These are phyloP conservation scores for Pristiophorus japonicus DNA, from an alignment of 2,113 vertebrate genomes.

Conservation along the genomic window DNA sequence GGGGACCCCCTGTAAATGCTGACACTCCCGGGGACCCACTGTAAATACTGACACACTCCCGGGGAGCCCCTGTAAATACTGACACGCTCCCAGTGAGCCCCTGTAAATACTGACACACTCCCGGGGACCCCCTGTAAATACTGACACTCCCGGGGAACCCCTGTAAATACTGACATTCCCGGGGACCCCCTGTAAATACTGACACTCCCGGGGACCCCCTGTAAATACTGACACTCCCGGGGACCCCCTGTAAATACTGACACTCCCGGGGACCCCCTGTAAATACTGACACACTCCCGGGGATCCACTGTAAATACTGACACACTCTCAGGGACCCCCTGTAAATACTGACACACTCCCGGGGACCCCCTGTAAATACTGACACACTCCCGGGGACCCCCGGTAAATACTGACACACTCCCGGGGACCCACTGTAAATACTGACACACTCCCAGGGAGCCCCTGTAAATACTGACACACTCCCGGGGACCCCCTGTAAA, in stretches of 20 bases:
- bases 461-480: too few species aligned
- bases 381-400: background rate
- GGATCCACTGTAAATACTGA: background rate
- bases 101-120: background rate
- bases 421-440: too few species aligned
- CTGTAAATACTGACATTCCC: too few species aligned
- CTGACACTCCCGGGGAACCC: background rate
- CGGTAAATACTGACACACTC: too few species aligned
- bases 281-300: background rate
- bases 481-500: too few species aligned
- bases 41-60: background rate
- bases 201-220: too few species aligned
- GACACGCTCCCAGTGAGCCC: background rate
- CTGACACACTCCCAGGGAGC: too few species aligned
- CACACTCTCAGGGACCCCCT: background rate
- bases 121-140: background rate
- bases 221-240: too few species aligned
- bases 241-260: too few species aligned
- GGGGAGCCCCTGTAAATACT: background rate
- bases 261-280: background rate
- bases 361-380: background rate
- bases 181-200: too few species aligned
- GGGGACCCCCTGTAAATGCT: background rate
- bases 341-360: background rate
- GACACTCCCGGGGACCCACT: background rate